Evolutionary conservation across 2,888 invertebrate species (phyloP).

Genomic region (Drosophila picticornis): DNA sequence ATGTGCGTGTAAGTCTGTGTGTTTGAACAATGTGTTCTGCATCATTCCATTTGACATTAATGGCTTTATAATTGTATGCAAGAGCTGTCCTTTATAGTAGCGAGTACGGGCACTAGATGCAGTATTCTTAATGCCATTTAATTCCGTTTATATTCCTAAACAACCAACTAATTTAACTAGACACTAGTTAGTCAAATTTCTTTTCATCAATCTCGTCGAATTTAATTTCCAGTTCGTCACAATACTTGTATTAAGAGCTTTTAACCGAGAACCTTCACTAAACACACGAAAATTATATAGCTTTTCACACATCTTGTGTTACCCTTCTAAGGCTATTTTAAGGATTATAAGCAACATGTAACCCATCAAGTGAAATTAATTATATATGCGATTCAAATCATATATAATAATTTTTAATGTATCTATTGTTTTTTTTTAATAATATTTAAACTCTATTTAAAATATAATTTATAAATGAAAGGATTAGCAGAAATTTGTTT

Average conservation of each 20-base stretch:
- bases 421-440: background rate
- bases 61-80: slow-evolving; percentile 64
- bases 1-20: slow-evolving; percentile 18
- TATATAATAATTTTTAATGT: background rate
- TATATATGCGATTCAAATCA: background rate
- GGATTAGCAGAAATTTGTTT: background rate
- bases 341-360: background rate
- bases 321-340: background rate
- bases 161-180: background rate
- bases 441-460: background rate
- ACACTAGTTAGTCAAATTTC: slow-evolving; percentile 1
- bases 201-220: slow-evolving; percentile 3
- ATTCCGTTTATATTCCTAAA: background rate
- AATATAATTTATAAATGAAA: background rate
- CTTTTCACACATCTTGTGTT: background rate
- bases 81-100: slow-evolving; percentile 7
- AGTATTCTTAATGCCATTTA: slow-evolving; percentile 13
- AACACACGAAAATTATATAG: background rate
- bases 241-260: background rate
- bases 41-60: slow-evolving; percentile 54
- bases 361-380: background rate
- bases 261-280: background rate
- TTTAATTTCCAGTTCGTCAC: background rate
- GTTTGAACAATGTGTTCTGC: slow-evolving; percentile 35
- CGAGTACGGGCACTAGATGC: slow-evolving; percentile 4